Conservation (phyloP, 2,113 vertebrate species). For the Melanerpes aurifrons region DNA sequence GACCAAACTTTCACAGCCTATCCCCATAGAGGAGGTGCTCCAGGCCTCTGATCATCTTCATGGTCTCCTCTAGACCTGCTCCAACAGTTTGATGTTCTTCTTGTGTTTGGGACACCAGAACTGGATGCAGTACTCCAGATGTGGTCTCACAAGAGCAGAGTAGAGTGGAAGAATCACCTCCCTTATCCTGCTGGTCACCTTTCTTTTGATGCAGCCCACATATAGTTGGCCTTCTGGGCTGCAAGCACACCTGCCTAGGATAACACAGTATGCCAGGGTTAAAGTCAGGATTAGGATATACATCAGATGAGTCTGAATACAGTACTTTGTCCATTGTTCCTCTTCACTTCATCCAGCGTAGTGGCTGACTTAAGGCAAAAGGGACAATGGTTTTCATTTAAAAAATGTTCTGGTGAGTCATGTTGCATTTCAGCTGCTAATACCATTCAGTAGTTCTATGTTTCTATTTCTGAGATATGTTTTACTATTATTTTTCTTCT, state of each 20-base stretch:
- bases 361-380: not conserved
- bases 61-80: no score
- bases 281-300: not conserved
- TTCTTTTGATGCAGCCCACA: no score
- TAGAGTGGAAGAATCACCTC: no score
- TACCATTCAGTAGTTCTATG: not conserved
- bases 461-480: not conserved
- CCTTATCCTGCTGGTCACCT: no score
- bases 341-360: not conserved
- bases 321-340: not conserved
- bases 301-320: rapidly evolving
- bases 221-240: no score
- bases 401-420: not conserved
- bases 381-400: not conserved
- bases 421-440: not conserved
- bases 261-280: rapidly evolving
- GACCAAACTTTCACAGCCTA: no score
- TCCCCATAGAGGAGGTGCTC: no score
- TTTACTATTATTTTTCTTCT: slow-evolving; percentile 4
- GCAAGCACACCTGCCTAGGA: not conserved
- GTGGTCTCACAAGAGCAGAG: no score
- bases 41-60: no score
- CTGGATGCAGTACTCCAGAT: no score
- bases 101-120: no score
- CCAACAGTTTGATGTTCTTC: no score